Evolutionary conservation across 2,113 vertebrate genomes (phyloP).

Genomic region (Semnornis frantzii): DNA sequence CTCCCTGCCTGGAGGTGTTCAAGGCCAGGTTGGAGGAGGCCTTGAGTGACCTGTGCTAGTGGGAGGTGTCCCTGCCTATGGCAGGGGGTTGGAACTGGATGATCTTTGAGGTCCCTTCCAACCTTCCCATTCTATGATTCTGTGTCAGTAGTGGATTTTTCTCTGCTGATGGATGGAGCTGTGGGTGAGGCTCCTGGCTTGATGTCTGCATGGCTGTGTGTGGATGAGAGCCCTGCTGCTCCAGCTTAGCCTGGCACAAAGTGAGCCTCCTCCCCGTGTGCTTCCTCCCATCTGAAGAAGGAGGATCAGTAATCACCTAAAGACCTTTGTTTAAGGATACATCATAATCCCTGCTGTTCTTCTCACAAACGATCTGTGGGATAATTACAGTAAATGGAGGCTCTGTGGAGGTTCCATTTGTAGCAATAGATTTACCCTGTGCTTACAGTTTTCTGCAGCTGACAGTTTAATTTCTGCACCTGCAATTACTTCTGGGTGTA

Average conservation of each 20-base stretch:
- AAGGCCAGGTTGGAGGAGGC: too few relatives aligned
- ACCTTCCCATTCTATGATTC: too few relatives aligned
- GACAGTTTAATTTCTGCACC: background rate
- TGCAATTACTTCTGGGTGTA: slow-evolving; percentile 12
- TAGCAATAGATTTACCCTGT: background rate
- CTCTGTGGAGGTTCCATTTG: background rate
- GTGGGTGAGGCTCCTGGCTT: background rate
- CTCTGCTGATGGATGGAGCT: background rate
- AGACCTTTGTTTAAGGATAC: background rate
- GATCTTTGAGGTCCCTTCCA: too few relatives aligned
- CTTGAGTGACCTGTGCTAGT: too few relatives aligned
- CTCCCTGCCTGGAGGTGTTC: too few relatives aligned
- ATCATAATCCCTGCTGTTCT: background rate
- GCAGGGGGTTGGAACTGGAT: too few relatives aligned
- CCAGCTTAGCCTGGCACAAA: background rate
- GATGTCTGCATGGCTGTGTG: background rate
- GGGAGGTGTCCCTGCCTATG: too few relatives aligned
- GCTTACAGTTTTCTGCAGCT: background rate
- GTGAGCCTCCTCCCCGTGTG: background rate
- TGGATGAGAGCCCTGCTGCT: background rate
- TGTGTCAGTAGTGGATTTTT: background rate
- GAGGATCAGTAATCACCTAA: background rate
- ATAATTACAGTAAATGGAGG: background rate
- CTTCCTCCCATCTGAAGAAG: background rate
- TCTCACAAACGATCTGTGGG: background rate